Base-by-base conservation (phyloP, 2,888 invertebrate genomes). In the Bibio marci region DNA sequence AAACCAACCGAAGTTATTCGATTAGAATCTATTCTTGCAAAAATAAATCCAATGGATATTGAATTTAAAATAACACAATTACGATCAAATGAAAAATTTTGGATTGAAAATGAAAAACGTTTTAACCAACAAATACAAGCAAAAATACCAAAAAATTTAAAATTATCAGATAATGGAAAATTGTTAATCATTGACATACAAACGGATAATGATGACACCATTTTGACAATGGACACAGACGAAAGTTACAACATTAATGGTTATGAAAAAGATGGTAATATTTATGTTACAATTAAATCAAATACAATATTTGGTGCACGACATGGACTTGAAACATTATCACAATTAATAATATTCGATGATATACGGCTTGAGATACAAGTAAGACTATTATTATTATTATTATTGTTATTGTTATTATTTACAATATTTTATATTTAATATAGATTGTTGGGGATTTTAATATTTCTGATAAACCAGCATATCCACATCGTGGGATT, bases 401-500 rank as follows among this genome's bases (percentile, higher is more conserved):
- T n/a, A n/a, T n/a, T n/a, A n/a, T n/a, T n/a, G n/a, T n/a, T n/a
- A n/a, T 22, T 22, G 8, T 6, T 22, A 6, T 22, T 22, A 22
- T 6, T 22, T 22, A 22, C 8, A 22, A 6, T 22, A 22, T 22
- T 6, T 6, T 22, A 22, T 22, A 22, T 22, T 22, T 22, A n/a
- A 69, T 22, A 22, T 22, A 22, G 22, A 22, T 82, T 19, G 70
- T 75, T 1, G 65, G 69, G 3, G 70, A 75, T 47, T 74, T 70
- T 1, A 54, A 59, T 10, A 71, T 86, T 13, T 56, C 57, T 2
- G 95, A 97, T 59, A 70, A 69, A 27, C 97, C 97, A 0, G 71
- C 71, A 0, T 97, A 86, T 62, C 73, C 79, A 0, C 87, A 92
- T 63, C 70, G 97, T 51, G 95, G 94, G 1, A 58, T 95, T 6